phyloP scores from a whole-genome alignment of 1,140 invertebrate species.

The Ceratina calcarata region DNA sequence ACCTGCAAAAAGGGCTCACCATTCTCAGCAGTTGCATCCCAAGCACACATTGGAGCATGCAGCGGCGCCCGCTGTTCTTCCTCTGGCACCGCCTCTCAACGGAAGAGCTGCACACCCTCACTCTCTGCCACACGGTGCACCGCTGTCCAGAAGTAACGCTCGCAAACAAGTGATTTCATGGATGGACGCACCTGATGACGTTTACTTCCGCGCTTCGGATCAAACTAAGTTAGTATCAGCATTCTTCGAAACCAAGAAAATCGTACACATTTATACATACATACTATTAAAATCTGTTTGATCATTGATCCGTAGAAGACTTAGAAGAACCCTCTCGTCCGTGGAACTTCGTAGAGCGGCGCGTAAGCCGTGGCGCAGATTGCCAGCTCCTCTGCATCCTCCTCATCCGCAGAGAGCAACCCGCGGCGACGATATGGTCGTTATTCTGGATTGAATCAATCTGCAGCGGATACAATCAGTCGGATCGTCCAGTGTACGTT shows the following conservation, averaged over 20 bases:
- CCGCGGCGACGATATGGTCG: constrained; percentile 83
- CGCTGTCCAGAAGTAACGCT: constrained; percentile 83
- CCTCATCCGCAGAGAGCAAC: constrained; percentile 70
- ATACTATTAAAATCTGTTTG: neutral
- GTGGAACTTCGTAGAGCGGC: constrained; percentile 92
- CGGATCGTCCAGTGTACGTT: constrained; percentile 51
- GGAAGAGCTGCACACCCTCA: constrained; percentile 75
- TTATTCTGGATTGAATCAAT: constrained; percentile 85
- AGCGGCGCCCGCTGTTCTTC: constrained; percentile 71
- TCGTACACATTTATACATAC: too few relatives aligned
- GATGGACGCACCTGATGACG: constrained; percentile 98
- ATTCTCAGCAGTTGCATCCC: constrained; percentile 76
- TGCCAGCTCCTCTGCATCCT: constrained; percentile 80
- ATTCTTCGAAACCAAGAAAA: too few relatives aligned
- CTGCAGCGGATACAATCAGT: constrained; percentile 47
- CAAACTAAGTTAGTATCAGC: constrained; percentile 89
- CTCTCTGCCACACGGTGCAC: constrained; percentile 71
- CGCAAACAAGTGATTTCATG: constrained; percentile 96
- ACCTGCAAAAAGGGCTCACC: constrained; percentile 86
- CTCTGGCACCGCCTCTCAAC: constrained; percentile 73
- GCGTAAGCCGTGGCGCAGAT: constrained; percentile 92
- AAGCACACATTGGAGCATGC: constrained; percentile 73
- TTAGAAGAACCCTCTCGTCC: constrained; percentile 89
- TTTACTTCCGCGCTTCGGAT: constrained; percentile 95
- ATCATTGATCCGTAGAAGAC: constrained; percentile 84